Conservation (phyloP, 2,888 invertebrate species). For the Loripinus fragilis region DNA sequence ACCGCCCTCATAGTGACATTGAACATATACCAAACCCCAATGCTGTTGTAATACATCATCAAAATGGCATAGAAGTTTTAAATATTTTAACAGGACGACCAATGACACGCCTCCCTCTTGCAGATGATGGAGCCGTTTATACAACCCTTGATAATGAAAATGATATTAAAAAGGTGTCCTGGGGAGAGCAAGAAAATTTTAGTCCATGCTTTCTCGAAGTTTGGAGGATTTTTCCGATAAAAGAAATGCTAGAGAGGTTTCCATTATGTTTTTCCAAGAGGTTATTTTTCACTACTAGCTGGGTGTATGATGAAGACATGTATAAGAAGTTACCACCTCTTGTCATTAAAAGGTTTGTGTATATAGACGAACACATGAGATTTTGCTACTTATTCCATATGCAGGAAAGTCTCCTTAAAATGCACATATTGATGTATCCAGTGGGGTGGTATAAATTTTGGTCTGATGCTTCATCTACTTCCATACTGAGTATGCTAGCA, state of each 20-base stretch:
- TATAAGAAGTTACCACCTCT: constrained; percentile 76
- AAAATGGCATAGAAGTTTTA: constrained; percentile 77
- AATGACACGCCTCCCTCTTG: constrained; percentile 70
- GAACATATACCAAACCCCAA: constrained; percentile 79
- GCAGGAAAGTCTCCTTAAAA: no score
- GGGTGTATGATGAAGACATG: constrained; percentile 76
- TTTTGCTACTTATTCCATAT: no score
- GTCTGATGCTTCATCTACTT: no score
- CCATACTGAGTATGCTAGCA: no score
- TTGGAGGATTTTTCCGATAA: constrained; percentile 70
- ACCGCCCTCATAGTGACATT: constrained; percentile 75
- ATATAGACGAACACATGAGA: no score
- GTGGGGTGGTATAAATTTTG: no score
- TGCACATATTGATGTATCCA: no score
- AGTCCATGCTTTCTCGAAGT: constrained; percentile 75
- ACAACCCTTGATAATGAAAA: constrained; percentile 74
- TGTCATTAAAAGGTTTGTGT: constrained; percentile 78
- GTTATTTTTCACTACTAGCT: constrained; percentile 73
- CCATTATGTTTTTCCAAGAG: constrained; percentile 75
- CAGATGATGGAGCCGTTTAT: constrained; percentile 69
- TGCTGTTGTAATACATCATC: constrained; percentile 74
- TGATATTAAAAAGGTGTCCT: constrained; percentile 69
- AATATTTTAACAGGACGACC: constrained; percentile 77
- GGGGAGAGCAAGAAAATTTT: constrained; percentile 69
- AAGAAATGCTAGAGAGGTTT: constrained; percentile 74